These are phyloP conservation scores for Ctenicera cuprea DNA, from an alignment of 2,888 invertebrate species.

Conservation along the genomic window DNA sequence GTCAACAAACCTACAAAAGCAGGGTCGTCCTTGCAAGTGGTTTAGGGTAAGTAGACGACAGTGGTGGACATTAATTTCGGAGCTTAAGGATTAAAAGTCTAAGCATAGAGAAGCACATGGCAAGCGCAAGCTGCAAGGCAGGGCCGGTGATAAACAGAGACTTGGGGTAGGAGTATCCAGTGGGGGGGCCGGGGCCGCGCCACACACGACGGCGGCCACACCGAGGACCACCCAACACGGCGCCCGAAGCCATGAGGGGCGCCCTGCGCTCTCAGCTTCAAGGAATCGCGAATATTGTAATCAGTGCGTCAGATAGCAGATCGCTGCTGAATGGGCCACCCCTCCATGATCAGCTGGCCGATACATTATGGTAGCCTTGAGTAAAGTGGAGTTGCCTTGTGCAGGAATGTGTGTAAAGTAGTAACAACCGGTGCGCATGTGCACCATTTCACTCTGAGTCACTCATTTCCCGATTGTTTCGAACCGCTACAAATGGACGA, in stretches of 20 bases:
- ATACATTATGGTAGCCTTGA: slow-evolving; percentile 60
- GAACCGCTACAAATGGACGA: slow-evolving; percentile 22
- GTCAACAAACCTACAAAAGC: background rate
- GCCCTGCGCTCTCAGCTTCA: slow-evolving; percentile 62
- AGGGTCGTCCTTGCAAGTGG: slow-evolving; percentile 8
- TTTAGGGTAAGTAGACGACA: slow-evolving; percentile 17
- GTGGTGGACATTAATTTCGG: slow-evolving; percentile 30
- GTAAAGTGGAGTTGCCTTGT: slow-evolving; percentile 55
- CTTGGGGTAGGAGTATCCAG: slow-evolving; percentile 59
- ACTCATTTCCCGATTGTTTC: slow-evolving; percentile 47
- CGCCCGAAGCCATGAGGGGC: slow-evolving; percentile 61
- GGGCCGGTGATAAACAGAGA: slow-evolving; percentile 59
- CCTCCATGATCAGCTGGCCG: slow-evolving; percentile 62
- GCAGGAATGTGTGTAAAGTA: slow-evolving; percentile 54
- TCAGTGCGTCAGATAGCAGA: slow-evolving; percentile 64
- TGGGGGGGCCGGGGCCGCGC: slow-evolving; percentile 61
- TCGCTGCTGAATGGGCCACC: slow-evolving; percentile 62
- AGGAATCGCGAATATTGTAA: slow-evolving; percentile 66
- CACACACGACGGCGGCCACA: slow-evolving; percentile 73
- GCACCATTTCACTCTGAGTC: slow-evolving; percentile 35
- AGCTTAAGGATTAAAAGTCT: slow-evolving; percentile 47
- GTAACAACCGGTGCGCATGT: slow-evolving; percentile 50
- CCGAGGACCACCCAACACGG: slow-evolving; percentile 71
- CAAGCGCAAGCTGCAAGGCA: slow-evolving; percentile 58
- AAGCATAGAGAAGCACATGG: slow-evolving; percentile 58